Percentiles rank a stretch among this genome's conserved stretches.
Conservation (phyloP, 2,888 invertebrate genomes). For the Cinara cedri region DNA sequence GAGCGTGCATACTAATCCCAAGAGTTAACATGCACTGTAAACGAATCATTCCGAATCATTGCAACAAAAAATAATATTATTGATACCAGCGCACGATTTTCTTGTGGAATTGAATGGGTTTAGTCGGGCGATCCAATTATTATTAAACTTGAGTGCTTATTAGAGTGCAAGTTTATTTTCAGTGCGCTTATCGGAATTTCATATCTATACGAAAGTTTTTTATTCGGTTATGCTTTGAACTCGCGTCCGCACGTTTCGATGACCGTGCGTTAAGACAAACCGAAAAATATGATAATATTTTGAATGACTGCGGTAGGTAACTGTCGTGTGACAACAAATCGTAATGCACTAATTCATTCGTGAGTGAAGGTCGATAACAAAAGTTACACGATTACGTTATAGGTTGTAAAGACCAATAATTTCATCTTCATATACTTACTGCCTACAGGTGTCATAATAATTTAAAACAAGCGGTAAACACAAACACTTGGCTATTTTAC, state of each 20-base stretch:
- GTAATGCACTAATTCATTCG: no score
- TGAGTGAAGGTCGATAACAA: no score
- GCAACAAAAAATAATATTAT: not conserved
- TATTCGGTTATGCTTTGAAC: not conserved
- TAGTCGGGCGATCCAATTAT: not conserved
- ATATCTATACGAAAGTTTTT: not conserved
- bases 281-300: not conserved
- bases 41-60: conserved; percentile 5
- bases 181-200: not conserved
- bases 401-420: no score
- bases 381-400: no score
- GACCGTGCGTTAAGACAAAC: not conserved
- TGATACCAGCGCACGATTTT: not conserved
- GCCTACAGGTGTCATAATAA: no score
- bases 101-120: not conserved
- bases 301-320: no score
- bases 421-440: no score
- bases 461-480: no score
- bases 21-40: conserved; percentile 23
- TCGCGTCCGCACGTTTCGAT: not conserved
- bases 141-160: no score
- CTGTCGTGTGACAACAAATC: no score
- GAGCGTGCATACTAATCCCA: conserved; percentile 43
- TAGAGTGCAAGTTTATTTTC: no score
- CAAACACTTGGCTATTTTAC: no score